These are phyloP conservation scores for Datnioides undecimradiatus DNA, from an alignment of 2,113 vertebrate species.

Conservation along the genomic window DNA sequence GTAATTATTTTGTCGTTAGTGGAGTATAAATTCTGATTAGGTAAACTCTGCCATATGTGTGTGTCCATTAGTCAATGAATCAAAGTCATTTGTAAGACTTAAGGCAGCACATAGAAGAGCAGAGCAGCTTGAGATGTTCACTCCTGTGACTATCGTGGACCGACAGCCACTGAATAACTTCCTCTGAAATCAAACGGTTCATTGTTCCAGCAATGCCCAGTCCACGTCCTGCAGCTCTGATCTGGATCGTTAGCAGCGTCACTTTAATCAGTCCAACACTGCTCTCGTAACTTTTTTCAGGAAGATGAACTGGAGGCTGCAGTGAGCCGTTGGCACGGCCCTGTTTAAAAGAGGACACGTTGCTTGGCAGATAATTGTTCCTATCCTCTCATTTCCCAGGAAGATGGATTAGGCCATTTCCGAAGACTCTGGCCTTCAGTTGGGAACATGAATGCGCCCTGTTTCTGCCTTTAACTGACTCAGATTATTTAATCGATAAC, in stretches of 20 bases:
- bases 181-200: constrained; percentile 36
- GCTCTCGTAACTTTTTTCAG: constrained; percentile 59
- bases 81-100: constrained; percentile 15
- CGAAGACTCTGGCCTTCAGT: constrained; percentile 57
- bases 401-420: constrained; percentile 83
- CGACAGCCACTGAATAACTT: constrained; percentile 31
- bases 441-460: constrained; percentile 76
- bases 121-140: constrained; percentile 8
- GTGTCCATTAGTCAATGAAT: constrained; percentile 26
- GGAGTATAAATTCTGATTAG: constrained; percentile 23
- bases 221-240: constrained; percentile 54
- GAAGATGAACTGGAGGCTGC: constrained; percentile 55
- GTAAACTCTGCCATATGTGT: constrained; percentile 53
- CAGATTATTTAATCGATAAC: constrained; percentile 83
- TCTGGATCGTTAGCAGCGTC: constrained; percentile 62
- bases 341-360: constrained; percentile 51
- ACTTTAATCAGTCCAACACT: constrained; percentile 71
- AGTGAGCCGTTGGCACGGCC: constrained; percentile 32
- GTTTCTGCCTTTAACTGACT: constrained; percentile 74
- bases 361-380: constrained; percentile 76
- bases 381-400: constrained; percentile 72
- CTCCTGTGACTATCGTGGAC: constrained; percentile 1
- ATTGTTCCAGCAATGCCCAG: constrained; percentile 33
- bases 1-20: constrained; percentile 57
- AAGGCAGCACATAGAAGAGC: neutral